These are phyloP conservation scores for Pseudopodoces humilis DNA, from an alignment of 2,113 vertebrate genomes.

Conservation along the genomic window DNA sequence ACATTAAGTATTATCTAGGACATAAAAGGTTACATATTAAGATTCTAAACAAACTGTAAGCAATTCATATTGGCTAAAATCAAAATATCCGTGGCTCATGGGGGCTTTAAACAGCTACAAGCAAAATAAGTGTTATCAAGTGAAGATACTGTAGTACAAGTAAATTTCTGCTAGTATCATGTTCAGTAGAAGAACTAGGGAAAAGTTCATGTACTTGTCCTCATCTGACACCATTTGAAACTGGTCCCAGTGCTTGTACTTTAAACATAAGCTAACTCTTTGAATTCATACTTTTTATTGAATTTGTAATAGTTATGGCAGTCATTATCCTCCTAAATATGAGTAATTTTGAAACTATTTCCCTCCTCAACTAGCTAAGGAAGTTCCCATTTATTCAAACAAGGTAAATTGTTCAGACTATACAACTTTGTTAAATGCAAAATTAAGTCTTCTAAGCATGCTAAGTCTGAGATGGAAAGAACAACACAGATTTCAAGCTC, in stretches of 20 bases:
- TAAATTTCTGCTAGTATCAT: not conserved
- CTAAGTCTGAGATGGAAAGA: not conserved
- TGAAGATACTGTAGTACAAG: fast-evolving
- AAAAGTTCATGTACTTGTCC: not conserved
- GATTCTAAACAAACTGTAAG: not conserved
- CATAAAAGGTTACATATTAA: not conserved
- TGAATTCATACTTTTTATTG: not conserved
- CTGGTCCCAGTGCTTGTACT: not conserved
- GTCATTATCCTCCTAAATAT: not conserved
- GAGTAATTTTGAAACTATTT: not conserved
- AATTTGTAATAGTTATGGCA: not conserved
- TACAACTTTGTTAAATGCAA: not conserved
- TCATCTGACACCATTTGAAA: not conserved
- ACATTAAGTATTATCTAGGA: not conserved
- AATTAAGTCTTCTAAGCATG: not conserved
- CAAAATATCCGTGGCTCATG: not conserved
- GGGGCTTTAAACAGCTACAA: not conserved
- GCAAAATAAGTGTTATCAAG: not conserved
- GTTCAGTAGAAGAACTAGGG: not conserved
- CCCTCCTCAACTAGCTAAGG: not conserved
- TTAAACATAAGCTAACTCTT: not conserved
- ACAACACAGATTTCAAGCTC: not conserved
- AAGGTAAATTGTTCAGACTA: not conserved
- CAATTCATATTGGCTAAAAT: not conserved
- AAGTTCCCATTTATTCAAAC: not conserved